Conservation (phyloP, 1,140 invertebrate genomes). For the Hetaerina americana region DNA sequence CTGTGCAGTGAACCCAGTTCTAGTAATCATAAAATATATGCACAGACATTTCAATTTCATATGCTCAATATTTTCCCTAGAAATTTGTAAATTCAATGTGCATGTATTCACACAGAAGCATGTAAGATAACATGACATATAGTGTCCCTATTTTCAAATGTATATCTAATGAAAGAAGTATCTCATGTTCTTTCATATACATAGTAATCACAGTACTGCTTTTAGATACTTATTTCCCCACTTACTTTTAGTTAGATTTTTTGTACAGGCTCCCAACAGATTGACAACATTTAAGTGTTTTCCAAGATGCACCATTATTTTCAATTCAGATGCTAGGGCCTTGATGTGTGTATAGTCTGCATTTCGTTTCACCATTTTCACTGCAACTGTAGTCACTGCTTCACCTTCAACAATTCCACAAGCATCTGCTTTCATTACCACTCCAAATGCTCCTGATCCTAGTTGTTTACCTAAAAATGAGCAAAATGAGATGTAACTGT, state of each 20-base stretch:
- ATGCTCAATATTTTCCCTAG: too few relatives aligned
- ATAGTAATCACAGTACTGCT: not conserved
- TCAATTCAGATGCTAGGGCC: conserved; percentile 78
- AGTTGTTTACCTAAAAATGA: conserved; percentile 59
- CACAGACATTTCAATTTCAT: too few relatives aligned
- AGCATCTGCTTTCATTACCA: conserved; percentile 79
- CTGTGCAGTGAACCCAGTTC: too few relatives aligned
- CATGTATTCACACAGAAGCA: too few relatives aligned
- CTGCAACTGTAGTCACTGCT: conserved; percentile 56
- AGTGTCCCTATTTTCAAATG: too few relatives aligned
- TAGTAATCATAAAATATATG: too few relatives aligned
- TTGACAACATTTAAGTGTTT: conserved; percentile 92
- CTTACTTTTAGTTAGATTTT: conserved; percentile 76
- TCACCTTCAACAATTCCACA: conserved; percentile 54
- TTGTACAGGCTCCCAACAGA: conserved; percentile 83
- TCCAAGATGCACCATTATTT: conserved; percentile 89
- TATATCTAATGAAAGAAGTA: too few relatives aligned
- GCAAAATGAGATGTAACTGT: too few relatives aligned
- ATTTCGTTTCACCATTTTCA: conserved; percentile 73
- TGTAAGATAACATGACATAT: too few relatives aligned
- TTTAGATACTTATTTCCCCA: conserved; percentile 12
- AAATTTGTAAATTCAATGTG: too few relatives aligned
- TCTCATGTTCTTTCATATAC: too few relatives aligned
- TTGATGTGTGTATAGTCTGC: conserved; percentile 58
- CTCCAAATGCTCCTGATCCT: conserved; percentile 83